phyloP scores from a whole-genome alignment of 1,140 invertebrate species.

The Mya arenaria region DNA sequence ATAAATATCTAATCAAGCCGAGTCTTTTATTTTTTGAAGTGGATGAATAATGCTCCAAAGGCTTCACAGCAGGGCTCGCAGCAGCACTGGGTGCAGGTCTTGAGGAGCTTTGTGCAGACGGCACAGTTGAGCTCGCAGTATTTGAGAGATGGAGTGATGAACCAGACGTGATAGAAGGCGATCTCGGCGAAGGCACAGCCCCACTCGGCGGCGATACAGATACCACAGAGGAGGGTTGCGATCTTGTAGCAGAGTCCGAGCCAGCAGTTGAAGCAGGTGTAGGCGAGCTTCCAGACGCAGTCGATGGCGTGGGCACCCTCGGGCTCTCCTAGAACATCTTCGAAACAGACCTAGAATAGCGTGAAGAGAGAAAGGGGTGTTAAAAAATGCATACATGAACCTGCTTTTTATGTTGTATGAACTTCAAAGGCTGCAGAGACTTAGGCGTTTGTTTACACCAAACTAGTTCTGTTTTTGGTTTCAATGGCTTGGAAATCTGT shows the following conservation, averaged over 20 bases:
- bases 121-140: constrained; percentile 83
- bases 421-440: too few relatives aligned
- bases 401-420: neutral
- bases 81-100: neutral
- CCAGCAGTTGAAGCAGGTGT: constrained; percentile 86
- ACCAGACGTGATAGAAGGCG: constrained; percentile 84
- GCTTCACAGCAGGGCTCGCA: constrained; percentile 20
- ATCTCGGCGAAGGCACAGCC: constrained; percentile 88
- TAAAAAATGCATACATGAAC: neutral
- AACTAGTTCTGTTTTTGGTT: too few relatives aligned
- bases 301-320: constrained; percentile 87
- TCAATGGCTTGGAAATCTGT: too few relatives aligned
- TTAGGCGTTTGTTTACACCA: too few relatives aligned
- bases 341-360: constrained; percentile 83
- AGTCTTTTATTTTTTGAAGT: constrained; percentile 34
- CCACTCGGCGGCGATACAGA: constrained; percentile 86
- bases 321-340: constrained; percentile 90
- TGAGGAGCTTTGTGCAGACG: neutral
- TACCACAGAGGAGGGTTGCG: constrained; percentile 87
- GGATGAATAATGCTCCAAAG: constrained; percentile 4
- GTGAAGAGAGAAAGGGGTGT: neutral
- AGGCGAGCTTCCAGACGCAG: constrained; percentile 89
- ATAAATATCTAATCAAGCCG: too few relatives aligned
- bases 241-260: constrained; percentile 88
- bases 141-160: constrained; percentile 76